phyloP scores from a whole-genome alignment of 2,113 vertebrate species.

The Bujurquina vittata region DNA sequence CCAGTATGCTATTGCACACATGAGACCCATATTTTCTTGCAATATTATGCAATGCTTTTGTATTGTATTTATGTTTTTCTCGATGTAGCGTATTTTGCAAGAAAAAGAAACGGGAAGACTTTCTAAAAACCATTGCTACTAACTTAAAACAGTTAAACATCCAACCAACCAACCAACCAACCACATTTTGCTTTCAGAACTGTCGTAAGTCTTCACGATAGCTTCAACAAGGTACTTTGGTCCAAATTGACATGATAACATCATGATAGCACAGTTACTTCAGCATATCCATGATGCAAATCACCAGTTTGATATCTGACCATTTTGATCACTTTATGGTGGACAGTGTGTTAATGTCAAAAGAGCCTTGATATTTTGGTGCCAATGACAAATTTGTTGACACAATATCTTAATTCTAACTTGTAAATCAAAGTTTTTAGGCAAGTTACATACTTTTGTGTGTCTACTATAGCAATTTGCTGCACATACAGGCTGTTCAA shows the following conservation, averaged over 20 bases:
- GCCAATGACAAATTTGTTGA: background rate
- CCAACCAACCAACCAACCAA: no score
- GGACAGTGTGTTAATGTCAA: no score
- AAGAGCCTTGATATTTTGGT: background rate
- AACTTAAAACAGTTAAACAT: no score
- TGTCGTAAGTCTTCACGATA: no score
- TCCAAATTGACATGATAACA: no score
- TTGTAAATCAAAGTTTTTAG: background rate
- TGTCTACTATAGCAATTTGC: background rate
- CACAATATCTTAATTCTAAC: background rate
- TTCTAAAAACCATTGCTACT: background rate
- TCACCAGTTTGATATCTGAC: no score
- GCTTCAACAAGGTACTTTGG: no score
- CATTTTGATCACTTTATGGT: no score
- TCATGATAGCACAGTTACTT: no score
- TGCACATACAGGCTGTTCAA: background rate
- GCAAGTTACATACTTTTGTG: background rate
- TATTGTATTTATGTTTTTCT: background rate
- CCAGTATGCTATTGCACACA: background rate
- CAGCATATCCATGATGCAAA: no score
- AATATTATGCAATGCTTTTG: background rate
- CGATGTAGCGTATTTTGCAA: background rate
- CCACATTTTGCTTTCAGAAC: no score
- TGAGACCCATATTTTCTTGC: background rate
- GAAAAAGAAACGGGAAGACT: background rate